Evolutionary conservation across 2,113 vertebrate species (phyloP), one percentile per base, ranked within the genome.

Genomic region (Xerus inauris): DNA sequence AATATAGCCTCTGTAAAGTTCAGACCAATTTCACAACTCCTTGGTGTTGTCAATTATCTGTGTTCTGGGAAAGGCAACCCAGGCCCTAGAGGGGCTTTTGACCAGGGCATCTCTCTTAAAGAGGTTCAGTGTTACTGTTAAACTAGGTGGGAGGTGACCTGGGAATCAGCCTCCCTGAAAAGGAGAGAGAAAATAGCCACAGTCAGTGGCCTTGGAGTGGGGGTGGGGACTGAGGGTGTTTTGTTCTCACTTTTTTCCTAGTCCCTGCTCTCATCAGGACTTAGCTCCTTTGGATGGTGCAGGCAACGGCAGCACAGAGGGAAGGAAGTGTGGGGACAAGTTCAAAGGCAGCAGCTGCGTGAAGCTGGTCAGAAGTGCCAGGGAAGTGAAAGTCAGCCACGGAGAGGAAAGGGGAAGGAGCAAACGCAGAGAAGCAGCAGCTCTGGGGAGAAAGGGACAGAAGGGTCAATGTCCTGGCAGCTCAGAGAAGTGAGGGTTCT

Each of bases 361-460:
- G 69, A 83, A 89, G 84, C 47, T 42, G 38, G 40, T 87, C 38
- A 62, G 87, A 59, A 95, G 65, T 69, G 85, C 54, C 42, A 10
- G 79, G 82, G 93, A 94, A 94, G 76, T 86, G 75, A 95, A 94
- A 95, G 95, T 95, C 69, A 75, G 71, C 40, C n/a, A 8, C 30
- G n/a, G n/a, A 5, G 86, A 73, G 92, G 83, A 87, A 76, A 88
- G 42, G 65, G 93, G 95, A 94, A 96, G 94, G 47, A 47, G 57
- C 87, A 76, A 64, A 87, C 40, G 35, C 51, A 22, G 17, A 76
- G 30, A 75, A 38, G 65, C 17, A 11, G 57, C 59, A 35, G 42
- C 8, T 22, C 16, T 7, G 1, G n/a, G n/a, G 54, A 67, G n/a
- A 75, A 57, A 81, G 69, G 75, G 32, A 87, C 32, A 72, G 49